These are phyloP conservation scores for Onychostoma macrolepis DNA, from an alignment of 2,113 vertebrate genomes.

Conservation along the genomic window DNA sequence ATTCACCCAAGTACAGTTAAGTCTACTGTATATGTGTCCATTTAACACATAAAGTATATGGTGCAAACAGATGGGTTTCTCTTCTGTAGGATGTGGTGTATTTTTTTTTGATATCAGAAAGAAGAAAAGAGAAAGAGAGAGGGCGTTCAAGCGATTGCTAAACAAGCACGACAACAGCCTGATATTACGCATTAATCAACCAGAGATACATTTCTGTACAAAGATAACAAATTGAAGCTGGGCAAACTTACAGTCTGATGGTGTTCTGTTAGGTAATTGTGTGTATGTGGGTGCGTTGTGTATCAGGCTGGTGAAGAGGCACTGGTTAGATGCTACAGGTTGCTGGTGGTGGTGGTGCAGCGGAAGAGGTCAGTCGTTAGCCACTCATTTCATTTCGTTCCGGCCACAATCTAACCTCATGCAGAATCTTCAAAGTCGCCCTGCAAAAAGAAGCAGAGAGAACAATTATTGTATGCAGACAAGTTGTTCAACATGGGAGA, in stretches of 20 bases:
- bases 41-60: neutral
- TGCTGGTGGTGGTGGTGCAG: slow-evolving; percentile 56
- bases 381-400: slow-evolving; percentile 90
- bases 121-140: neutral
- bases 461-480: neutral
- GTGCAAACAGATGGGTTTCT: neutral
- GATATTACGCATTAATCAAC: neutral
- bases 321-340: slow-evolving; percentile 60
- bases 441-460: slow-evolving; percentile 72
- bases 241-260: slow-evolving; percentile 93
- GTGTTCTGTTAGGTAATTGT: slow-evolving; percentile 88
- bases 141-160: neutral
- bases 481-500: neutral
- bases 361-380: slow-evolving; percentile 41
- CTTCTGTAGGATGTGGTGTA: neutral
- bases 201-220: neutral
- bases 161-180: neutral
- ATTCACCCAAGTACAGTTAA: neutral
- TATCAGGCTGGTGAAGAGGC: slow-evolving; percentile 84
- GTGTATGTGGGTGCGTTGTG: slow-evolving; percentile 88
- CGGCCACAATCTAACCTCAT: slow-evolving; percentile 87
- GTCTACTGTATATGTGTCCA: neutral
- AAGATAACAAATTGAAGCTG: neutral
- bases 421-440: slow-evolving; percentile 78
- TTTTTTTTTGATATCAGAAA: neutral